Base-by-base conservation (phyloP, 1,140 invertebrate species). In the Parapsyche elsis region DNA sequence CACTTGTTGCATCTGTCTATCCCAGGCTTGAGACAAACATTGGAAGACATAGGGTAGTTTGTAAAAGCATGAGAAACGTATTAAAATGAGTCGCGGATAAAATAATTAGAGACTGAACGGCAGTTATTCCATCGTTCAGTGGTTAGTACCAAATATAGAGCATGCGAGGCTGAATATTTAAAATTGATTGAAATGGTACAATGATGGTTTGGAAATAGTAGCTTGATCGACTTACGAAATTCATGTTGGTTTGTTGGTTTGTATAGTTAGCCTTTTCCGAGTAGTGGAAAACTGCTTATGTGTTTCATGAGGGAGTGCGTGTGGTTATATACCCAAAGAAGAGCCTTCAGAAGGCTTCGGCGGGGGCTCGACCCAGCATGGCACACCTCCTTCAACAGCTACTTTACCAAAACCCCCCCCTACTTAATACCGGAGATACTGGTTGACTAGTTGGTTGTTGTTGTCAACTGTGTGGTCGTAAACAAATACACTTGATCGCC, bases 271-370 rank as follows among this genome's bases (percentile, higher is more conserved):
- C 64, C 64, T 67, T 67, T 67, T 14, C 64, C 64, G 21, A 67
- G 24, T 38, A 53, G 49, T 26, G 64, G 64, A 67, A 67, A 67
- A 67, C 64, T 67, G 64, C 64, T 67, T 67, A 67, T 67, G 64
- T 67, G 64, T 19, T 67, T 24, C 64, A 67, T 67, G 21, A 14
- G 64, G 49, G 21, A 67, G 21, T 67, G 64, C 64, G 64, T 67
- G 64, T 67, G 64, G 9, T 26, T 67, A 26, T 67, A 67, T 67
- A 67, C 64, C 21, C 19, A 23, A 67, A 67, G 64, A 67, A 67
- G 64, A 67, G 24, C 64, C 64, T 67, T 67, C 64, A 23, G 64
- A 23, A 67, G 64, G 64, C 64, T 26, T 67, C 64, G 64, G 64
- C 21, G 21, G 64, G 64, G 64, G 64, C 64, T 67, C 64, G 64